Evolutionary conservation across 2,113 vertebrate species (phyloP).

Genomic region (Pedionomus torquatus): DNA sequence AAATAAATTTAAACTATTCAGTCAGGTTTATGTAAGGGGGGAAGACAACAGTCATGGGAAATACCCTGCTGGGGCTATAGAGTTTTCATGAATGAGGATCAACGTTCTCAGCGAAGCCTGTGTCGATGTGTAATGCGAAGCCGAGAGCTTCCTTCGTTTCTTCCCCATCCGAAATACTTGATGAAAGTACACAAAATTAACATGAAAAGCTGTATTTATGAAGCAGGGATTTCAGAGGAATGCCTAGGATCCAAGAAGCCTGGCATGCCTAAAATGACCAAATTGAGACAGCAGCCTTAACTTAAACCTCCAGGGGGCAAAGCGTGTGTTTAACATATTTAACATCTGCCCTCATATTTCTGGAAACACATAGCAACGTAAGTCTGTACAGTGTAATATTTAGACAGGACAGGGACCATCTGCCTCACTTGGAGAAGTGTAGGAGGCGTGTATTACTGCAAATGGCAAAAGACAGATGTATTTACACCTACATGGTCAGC

Average conservation of each 20-base stretch:
- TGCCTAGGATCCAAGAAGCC: conserved; percentile 62
- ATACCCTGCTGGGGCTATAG: conserved; percentile 46
- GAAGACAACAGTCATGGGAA: background rate
- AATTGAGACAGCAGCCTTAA: conserved; percentile 75
- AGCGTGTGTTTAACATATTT: conserved; percentile 77
- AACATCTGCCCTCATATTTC: conserved; percentile 82
- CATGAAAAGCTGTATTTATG: conserved; percentile 61
- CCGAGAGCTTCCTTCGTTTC: conserved; percentile 48
- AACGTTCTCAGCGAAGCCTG: background rate
- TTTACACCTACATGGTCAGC: conserved; percentile 91
- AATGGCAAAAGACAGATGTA: conserved; percentile 87
- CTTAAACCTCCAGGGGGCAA: conserved; percentile 76
- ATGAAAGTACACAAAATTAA: conserved; percentile 59
- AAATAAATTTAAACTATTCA: conserved; percentile 30
- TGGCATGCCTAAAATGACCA: conserved; percentile 73
- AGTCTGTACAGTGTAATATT: conserved; percentile 69
- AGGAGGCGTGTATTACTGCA: conserved; percentile 70
- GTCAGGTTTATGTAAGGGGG: background rate
- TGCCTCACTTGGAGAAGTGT: conserved; percentile 71
- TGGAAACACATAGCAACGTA: conserved; percentile 65
- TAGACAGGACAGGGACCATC: conserved; percentile 79
- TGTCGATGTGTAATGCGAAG: background rate
- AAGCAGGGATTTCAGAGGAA: conserved; percentile 62
- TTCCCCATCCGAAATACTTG: conserved; percentile 51
- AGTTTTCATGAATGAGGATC: conserved; percentile 39